phyloP scores from a whole-genome alignment of 2,888 invertebrate species.

The Spicauda simplicius region DNA sequence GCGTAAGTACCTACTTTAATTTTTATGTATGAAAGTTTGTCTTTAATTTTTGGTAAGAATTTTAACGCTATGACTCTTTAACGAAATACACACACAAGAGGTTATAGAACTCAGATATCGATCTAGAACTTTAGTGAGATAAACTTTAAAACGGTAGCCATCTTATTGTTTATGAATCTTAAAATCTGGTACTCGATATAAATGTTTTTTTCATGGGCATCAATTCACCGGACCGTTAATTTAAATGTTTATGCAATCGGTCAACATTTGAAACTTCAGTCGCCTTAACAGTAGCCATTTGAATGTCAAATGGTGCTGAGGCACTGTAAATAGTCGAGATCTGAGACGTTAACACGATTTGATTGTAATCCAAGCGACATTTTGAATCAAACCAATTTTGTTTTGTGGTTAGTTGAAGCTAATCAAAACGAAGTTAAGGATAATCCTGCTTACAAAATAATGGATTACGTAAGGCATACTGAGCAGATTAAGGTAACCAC shows the following conservation, averaged over 20 bases:
- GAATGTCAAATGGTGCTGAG: constrained; percentile 29
- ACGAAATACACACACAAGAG: background rate
- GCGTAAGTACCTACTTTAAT: too few species aligned
- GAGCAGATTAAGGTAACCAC: background rate
- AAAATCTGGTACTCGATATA: background rate
- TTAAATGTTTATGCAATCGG: constrained; percentile 28
- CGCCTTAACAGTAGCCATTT: constrained; percentile 23
- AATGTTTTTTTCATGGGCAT: constrained; percentile 21
- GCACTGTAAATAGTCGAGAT: constrained; percentile 13
- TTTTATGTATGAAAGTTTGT: too few species aligned
- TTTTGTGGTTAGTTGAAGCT: background rate
- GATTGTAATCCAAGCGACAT: background rate
- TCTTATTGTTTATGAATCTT: constrained; percentile 12
- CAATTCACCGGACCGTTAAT: constrained; percentile 19
- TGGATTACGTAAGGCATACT: background rate
- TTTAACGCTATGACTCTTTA: background rate
- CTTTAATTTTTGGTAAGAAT: too few species aligned
- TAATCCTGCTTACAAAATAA: background rate
- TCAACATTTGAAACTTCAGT: constrained; percentile 14
- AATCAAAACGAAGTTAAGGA: background rate
- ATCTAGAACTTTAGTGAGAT: background rate
- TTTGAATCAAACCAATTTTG: background rate
- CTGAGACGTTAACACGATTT: constrained; percentile 11
- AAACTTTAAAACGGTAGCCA: background rate
- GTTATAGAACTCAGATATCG: background rate